Base-by-base conservation (phyloP, 2,113 vertebrate species). In the Xiphophorus couchianus region DNA sequence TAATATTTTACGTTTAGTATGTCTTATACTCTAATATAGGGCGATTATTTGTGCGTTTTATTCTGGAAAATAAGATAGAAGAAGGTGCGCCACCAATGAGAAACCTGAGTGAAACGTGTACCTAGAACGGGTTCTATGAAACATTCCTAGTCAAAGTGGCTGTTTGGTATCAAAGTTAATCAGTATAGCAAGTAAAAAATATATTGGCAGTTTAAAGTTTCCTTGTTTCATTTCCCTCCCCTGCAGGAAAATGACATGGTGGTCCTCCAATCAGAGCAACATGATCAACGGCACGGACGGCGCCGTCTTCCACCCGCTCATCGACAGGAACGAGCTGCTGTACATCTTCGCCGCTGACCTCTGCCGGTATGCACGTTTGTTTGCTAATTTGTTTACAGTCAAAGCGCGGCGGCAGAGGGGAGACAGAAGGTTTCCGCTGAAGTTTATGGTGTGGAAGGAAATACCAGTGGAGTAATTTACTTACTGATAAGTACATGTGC, bases 261-360 rank as follows among this genome's bases (percentile, higher is more conserved):
- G 98, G 98, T 94, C 96, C 0, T 96, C 97, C 39, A 93, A 96
- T n/a, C 72, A 86, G 0, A 96, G 97, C 90, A 99, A 99, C 88
- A 99, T 99, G 97, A 99, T 99, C 83, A 99, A 99, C 15, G 98
- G 98, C 8, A 98, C 97, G 0, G 97, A 99, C 35, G 98, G 97
- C 12, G 96, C 96, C 1, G 94, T 97, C 64, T 99, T 99, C 84
- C 98, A 99, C 80, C 96, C 98, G 0, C 86, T 99, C 33, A 94
- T 99, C 60, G 92, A 90, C 89, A 95, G 94, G 86, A 95, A 98
- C 1, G 98, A 99, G 90, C 84, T 94, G 39, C 94, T 99, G 33
- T 98, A 97, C 84, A 94, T 98, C 81, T 99, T 99, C 66, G 94
- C 97, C 28, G 97, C 98, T 0, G 98, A 99, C 86, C 96, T 99